These are phyloP conservation scores for Panulirus ornatus DNA, from an alignment of 1,140 invertebrate genomes.

Conservation along the genomic window DNA sequence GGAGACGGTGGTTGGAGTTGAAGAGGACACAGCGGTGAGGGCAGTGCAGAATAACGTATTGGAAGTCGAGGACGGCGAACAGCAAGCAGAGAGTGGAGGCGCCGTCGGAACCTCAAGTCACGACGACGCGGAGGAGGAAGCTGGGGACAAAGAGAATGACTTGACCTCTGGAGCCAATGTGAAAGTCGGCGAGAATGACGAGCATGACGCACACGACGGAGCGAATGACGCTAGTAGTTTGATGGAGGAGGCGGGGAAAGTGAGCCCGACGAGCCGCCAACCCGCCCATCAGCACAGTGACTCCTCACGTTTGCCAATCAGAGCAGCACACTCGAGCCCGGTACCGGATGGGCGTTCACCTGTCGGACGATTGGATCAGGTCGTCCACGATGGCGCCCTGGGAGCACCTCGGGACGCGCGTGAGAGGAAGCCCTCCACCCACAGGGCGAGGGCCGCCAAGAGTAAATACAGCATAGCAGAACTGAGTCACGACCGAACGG, in stretches of 20 bases:
- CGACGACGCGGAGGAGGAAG: slow-evolving; percentile 16
- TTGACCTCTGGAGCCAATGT: slow-evolving; percentile 6
- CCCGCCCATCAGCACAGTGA: slow-evolving; percentile 36
- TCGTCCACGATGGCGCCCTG: not conserved
- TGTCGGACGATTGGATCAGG: not conserved
- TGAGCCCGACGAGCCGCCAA: slow-evolving; percentile 4
- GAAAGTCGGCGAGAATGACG: slow-evolving; percentile 25
- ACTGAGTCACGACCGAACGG: not conserved
- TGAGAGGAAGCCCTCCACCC: not conserved
- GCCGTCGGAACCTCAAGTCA: not conserved
- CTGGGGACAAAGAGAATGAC: slow-evolving; percentile 27
- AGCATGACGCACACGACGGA: slow-evolving; percentile 2
- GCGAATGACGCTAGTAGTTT: slow-evolving; percentile 1
- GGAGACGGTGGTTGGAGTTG: too few species aligned
- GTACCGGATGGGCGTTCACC: not conserved
- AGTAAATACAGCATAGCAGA: not conserved
- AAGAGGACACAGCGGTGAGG: not conserved
- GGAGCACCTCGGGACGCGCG: slow-evolving; percentile 20
- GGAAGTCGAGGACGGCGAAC: not conserved
- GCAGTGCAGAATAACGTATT: not conserved
- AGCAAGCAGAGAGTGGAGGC: not conserved
- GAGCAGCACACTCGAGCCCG: not conserved
- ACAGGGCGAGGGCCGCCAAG: not conserved
- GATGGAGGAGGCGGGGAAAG: not conserved
- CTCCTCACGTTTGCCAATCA: slow-evolving; percentile 48